Evolutionary conservation across 2,888 invertebrate genomes (phyloP), one percentile per base, ranked within the genome.

Genomic region (Pammene fasciana): DNA sequence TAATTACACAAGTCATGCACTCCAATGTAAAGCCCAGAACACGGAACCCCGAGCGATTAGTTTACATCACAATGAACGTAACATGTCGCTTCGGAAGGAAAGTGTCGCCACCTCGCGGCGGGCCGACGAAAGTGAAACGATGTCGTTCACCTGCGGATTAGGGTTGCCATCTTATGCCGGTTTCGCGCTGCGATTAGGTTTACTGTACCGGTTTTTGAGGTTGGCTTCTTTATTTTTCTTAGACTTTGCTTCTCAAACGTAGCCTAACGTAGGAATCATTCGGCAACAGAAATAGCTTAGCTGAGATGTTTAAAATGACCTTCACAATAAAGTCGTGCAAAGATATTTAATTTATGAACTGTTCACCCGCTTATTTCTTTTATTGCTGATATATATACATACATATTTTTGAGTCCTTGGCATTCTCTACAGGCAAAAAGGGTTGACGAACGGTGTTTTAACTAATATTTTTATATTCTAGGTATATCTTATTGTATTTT

Each of bases 81-180:
- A 72, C 76, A 78, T 79, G 78, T 75, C 74, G 76, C 75, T 77
- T 70, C 70, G 79, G 76, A 79, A 79, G 78, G 82, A 83, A 84
- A 85, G 85, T 86, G 86, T 82, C 85, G 86, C 88, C 89, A 85
- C 82, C 86, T 86, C 78, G 80, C 81, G 83, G 76, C 65, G 74
- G 74, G 74, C 77, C 78, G 78, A 78, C 76, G 87, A 90, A 89
- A 90, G 89, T 89, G 88, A 89, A 89, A 86, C 79, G 80, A 72
- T 79, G 88, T 86, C 88, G 79, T 87, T 88, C 83, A 87, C 86
- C 88, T 38, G 38, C 2, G 38, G 38, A 38, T 38, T 38, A 38
- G 38, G 61, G 52, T 60, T 60, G 5, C 11, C 26, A 26, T 26
- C n/a, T n/a, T 26, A 26, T 26, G 48, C 9, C 16, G 60, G 43